Base-by-base conservation (phyloP, 2,113 vertebrate genomes). In the western clawed frog (Xenopus tropicalis) region DNA sequence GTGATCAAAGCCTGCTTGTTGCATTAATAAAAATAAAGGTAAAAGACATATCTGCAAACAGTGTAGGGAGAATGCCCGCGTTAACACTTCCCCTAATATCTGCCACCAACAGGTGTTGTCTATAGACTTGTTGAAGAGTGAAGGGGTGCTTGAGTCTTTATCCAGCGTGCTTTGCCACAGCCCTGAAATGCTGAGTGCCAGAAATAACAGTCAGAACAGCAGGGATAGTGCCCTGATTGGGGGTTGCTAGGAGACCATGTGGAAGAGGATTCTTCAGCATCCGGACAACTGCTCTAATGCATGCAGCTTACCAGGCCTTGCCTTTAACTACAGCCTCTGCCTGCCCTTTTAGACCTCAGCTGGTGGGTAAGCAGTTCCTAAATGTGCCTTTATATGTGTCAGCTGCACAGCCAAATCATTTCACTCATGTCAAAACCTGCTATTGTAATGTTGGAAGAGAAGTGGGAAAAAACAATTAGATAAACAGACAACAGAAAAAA, bases 181-280 rank as follows among this genome's bases (percentile, higher is more conserved):
- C 81, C 82, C 78, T 82, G 72, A 70, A 86, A 87, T 79, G 82
- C 78, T 80, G 81, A 89, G 86, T 85, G 84, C 80, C 85, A 87
- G 75, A 85, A 71, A 78, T 81, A 86, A 92, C 88, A 92, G 92
- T 89, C 88, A 42, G 44, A 80, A 83, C 64, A 82, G 87, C 86
- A 86, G 84, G 84, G 81, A 80, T 64, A 84, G 64, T 82, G 84
- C 82, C 78, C 79, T 82, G 23, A 0, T 78, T 24, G 78, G 67
- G 65, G 51, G 42, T 58, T 48, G 71, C 62, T 66, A 43, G 62
- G 68, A 78, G 64, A 74, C 70, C 63, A 29, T 65, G 43, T 0
- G 67, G 73, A 77, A 77, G 51, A 62, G 78, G 74, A 66, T 85
- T 67, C 65, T 75, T 72, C 73, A 88, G 83, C 73, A 70, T 70